Evolutionary conservation across 1,140 invertebrate species (phyloP).

Genomic region (Tetramorium parvispinum): DNA sequence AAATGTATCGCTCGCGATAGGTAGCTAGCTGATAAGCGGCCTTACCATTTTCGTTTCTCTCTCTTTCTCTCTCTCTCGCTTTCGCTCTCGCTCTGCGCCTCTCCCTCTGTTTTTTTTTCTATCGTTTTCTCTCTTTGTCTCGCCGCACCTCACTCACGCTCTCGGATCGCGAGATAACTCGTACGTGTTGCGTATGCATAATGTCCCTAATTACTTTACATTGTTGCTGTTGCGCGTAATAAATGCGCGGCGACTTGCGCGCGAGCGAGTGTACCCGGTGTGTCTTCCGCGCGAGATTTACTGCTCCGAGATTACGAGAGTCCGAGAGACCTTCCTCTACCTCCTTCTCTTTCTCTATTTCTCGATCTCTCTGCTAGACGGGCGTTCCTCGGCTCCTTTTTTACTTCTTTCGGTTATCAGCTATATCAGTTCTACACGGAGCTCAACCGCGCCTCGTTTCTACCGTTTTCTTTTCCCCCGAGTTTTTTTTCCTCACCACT

Average conservation of each 20-base stretch:
- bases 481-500: not conserved
- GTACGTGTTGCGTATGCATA: constrained; percentile 67
- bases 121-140: constrained; percentile 13
- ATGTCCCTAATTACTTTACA: constrained; percentile 68
- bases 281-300: constrained; percentile 54
- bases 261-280: constrained; percentile 33
- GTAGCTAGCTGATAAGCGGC: constrained; percentile 45
- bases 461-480: constrained; percentile 1
- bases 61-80: not conserved
- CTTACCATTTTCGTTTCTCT: not conserved
- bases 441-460: not conserved
- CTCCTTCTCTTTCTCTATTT: constrained; percentile 21
- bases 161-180: constrained; percentile 47
- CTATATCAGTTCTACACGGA: constrained; percentile 54
- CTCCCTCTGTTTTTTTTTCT: not conserved
- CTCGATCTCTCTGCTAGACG: constrained; percentile 3
- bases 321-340: constrained; percentile 33
- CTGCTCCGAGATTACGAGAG: constrained; percentile 42
- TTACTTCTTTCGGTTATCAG: constrained; percentile 46
- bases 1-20: constrained; percentile 71
- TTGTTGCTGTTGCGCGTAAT: constrained; percentile 60
- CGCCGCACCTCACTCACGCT: constrained; percentile 43
- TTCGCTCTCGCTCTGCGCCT: no score
- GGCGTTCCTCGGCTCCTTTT: constrained; percentile 10
- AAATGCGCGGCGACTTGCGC: constrained; percentile 51